Evolutionary conservation across 2,888 invertebrate genomes (phyloP), one percentile per base, ranked within the genome.

Genomic region (Clitarchus hookeri): DNA sequence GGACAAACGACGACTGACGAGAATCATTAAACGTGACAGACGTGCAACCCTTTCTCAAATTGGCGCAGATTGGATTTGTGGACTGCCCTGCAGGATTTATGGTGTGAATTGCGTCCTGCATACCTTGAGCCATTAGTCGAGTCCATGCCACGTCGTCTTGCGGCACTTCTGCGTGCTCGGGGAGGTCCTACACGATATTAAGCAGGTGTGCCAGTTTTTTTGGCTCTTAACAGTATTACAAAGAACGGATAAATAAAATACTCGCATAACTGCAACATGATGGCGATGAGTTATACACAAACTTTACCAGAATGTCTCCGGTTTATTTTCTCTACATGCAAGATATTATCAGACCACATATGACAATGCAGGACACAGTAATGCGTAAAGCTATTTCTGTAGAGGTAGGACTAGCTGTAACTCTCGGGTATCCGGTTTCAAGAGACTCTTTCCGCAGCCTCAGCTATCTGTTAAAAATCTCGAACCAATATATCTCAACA

Each of bases 371-470:
- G 65, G 87, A 88, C 85, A 87, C 87, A 23, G 44, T 84, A 54
- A 84, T 88, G 86, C 78, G 87, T 54, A 53, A 86, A 79, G 85
- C 85, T 77, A 84, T 88, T 84, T 53, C 87, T 26, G 79, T 84
- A 78, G 86, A 84, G 84, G 77, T 87, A 48, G 85, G 84, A 86
- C 85, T 88, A 36, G 82, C 85, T 54, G 86, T 88, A 53, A 86
- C 86, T 48, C 82, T 88, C 84, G 48, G 87, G 65, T 86, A 87
- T 85, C 84, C 88, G 26, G 88, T 86, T 25, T 86, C 87, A 83
- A 87, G 88, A 44, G 87, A 88, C 80, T 85, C 78, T 26, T 87
- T 27, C 78, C 16, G 65, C 65, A 65, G 65, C 65, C 65, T 65
- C 65, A 65, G 65, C 65, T 65, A 6, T 65, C 19, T 65, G 65